Percentiles rank a stretch among this genome's conserved stretches.
Evolutionary conservation across 2,113 vertebrate species (phyloP).

Genomic region (Carettochelys insculpta): DNA sequence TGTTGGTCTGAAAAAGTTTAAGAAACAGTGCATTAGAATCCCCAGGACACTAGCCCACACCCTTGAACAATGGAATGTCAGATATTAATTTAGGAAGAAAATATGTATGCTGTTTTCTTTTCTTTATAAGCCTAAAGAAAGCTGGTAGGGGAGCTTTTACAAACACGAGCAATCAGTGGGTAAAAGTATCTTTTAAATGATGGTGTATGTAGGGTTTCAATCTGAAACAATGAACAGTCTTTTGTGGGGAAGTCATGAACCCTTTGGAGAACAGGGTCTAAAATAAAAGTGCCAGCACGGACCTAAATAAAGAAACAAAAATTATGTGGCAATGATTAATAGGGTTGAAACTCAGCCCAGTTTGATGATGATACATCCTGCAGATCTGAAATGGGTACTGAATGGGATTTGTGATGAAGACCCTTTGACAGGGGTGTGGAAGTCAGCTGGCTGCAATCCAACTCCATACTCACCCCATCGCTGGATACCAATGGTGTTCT

Average conservation of each 20-base stretch:
- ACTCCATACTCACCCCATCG: background rate
- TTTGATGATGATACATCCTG: background rate
- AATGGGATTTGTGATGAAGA: background rate
- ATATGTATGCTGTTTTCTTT: background rate
- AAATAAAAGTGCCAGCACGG: background rate
- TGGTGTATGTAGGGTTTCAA: background rate
- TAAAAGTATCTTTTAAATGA: no score
- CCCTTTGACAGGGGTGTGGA: background rate
- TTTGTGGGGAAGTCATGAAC: background rate
- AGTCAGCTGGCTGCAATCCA: constrained; percentile 32
- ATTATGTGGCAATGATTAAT: background rate
- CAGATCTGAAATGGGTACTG: background rate
- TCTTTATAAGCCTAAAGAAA: background rate
- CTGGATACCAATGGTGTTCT: background rate
- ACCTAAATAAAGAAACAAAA: background rate
- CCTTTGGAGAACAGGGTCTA: background rate
- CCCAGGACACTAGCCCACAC: background rate
- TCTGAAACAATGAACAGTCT: background rate
- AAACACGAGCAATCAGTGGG: background rate
- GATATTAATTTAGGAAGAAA: background rate
- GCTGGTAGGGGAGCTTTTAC: background rate
- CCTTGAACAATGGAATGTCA: background rate
- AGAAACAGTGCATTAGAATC: no score
- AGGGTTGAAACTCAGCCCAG: background rate
- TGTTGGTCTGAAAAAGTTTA: no score